These are phyloP conservation scores for Scortum barcoo DNA, from an alignment of 2,113 vertebrate species.

Conservation along the genomic window DNA sequence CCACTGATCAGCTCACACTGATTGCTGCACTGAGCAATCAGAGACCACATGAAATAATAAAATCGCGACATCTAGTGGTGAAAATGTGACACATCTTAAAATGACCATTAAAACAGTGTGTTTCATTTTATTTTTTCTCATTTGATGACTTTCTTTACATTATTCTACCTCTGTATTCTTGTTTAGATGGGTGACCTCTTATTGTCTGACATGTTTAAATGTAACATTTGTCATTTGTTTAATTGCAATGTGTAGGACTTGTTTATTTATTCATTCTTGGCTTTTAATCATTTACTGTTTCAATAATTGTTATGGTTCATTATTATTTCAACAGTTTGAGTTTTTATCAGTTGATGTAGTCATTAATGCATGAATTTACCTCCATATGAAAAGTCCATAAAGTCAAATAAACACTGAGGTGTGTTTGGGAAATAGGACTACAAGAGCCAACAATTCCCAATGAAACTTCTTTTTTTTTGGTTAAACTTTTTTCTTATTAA, in stretches of 20 bases:
- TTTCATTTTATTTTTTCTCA: neutral
- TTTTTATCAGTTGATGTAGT: no score
- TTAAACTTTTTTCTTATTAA: neutral
- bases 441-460: neutral
- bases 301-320: neutral
- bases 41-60: neutral
- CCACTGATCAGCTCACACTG: neutral
- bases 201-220: neutral
- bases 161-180: neutral
- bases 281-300: neutral
- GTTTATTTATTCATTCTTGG: neutral
- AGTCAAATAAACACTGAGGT: no score
- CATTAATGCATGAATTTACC: neutral
- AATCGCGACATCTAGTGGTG: constrained; percentile 50
- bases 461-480: no score
- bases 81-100: neutral
- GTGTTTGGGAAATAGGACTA: neutral
- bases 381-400: neutral
- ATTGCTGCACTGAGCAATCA: neutral
- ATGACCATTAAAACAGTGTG: neutral
- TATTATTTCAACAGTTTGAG: no score
- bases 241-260: no score
- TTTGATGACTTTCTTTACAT: neutral
- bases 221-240: neutral
- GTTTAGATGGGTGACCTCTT: neutral